Evolutionary conservation across 2,888 invertebrate genomes (phyloP).

Genomic region (Perithous albicinctus): DNA sequence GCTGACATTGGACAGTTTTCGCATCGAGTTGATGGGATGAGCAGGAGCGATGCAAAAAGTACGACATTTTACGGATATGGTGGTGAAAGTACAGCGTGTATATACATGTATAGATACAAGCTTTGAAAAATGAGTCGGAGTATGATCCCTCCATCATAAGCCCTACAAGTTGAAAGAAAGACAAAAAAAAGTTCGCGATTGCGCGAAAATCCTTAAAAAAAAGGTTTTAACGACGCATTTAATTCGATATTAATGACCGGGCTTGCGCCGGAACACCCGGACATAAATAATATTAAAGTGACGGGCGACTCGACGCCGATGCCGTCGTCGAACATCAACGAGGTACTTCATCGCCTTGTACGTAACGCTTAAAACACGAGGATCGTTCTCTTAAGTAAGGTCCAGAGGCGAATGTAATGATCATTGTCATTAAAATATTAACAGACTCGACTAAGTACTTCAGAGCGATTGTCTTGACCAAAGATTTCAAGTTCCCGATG

Average conservation of each 20-base stretch:
- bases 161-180: not conserved
- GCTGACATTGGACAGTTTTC: constrained; percentile 49
- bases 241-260: constrained; percentile 67
- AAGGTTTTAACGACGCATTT: constrained; percentile 59
- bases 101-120: constrained; percentile 13
- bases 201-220: constrained; percentile 31
- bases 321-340: constrained; percentile 16
- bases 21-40: constrained; percentile 24
- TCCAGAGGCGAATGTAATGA: constrained; percentile 9
- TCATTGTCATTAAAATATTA: constrained; percentile 26
- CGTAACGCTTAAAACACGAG: not conserved
- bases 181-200: constrained; percentile 15
- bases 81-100: constrained; percentile 65
- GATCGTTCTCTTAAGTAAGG: constrained; percentile 59
- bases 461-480: not conserved
- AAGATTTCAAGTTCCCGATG: not conserved
- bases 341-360: constrained; percentile 19
- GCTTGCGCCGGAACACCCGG: constrained; percentile 53
- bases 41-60: constrained; percentile 37
- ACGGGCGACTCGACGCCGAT: constrained; percentile 32
- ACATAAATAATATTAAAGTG: constrained; percentile 61
- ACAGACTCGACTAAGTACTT: not conserved
- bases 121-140: constrained; percentile 20
- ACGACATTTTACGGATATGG: constrained; percentile 68
- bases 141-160: not conserved